A percentile compares a stretch with the other conserved stretches of the same genome.
phyloP scores from a whole-genome alignment of 2,888 invertebrate genomes.

The Trachelus troglodyta region DNA sequence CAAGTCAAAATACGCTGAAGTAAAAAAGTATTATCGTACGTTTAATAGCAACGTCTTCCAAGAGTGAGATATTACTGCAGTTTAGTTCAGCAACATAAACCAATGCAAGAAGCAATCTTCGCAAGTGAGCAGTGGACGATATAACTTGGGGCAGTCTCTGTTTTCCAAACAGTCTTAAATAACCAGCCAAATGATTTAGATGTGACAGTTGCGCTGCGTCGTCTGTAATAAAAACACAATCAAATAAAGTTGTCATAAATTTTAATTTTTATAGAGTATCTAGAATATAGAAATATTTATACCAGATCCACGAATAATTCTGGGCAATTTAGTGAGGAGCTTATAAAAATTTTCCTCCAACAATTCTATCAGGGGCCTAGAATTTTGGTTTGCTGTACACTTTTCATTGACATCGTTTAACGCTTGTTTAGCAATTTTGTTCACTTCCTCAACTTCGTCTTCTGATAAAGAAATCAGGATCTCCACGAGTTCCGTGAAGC shows the following conservation, averaged over 20 bases:
- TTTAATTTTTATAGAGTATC: neutral
- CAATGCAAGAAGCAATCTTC: conserved; percentile 71
- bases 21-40: conserved; percentile 46
- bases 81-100: conserved; percentile 70
- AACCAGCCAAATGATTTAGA: conserved; percentile 76
- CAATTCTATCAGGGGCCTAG: conserved; percentile 68
- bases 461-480: conserved; percentile 76
- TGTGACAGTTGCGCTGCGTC: conserved; percentile 72
- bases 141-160: conserved; percentile 72
- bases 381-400: conserved; percentile 56
- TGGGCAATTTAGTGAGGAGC: conserved; percentile 73
- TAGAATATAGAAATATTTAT: conserved; percentile 10
- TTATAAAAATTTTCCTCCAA: conserved; percentile 73
- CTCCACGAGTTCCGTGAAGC: conserved; percentile 74
- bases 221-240: conserved; percentile 62
- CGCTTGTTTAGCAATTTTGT: conserved; percentile 59
- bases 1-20: neutral
- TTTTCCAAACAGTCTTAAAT: conserved; percentile 71
- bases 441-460: conserved; percentile 72
- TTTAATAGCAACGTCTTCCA: conserved; percentile 68
- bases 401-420: conserved; percentile 65
- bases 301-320: conserved; percentile 70
- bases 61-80: conserved; percentile 66
- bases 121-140: conserved; percentile 69
- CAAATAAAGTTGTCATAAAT: neutral